Conservation (phyloP, 2,113 vertebrate genomes). For the Trachemys scripta region DNA sequence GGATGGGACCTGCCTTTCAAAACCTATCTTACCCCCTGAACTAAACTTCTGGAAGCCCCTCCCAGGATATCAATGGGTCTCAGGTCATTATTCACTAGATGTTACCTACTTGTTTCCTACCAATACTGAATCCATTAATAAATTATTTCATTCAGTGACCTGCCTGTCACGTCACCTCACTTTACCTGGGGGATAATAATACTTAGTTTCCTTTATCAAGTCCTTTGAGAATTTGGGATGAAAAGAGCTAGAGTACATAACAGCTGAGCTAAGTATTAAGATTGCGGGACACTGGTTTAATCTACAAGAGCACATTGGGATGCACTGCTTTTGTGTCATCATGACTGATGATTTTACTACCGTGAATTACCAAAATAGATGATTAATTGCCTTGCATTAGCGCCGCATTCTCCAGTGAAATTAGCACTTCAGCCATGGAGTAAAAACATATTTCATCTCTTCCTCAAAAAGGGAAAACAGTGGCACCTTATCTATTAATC, state of each 20-base stretch:
- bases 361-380: conserved; percentile 24
- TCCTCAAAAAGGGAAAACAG: conserved; percentile 46
- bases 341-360: background rate
- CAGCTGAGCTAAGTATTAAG: background rate
- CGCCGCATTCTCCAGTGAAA: conserved; percentile 34
- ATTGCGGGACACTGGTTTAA: background rate
- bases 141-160: fast-evolving
- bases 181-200: background rate
- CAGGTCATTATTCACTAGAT: background rate
- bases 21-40: background rate
- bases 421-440: background rate
- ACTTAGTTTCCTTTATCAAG: background rate
- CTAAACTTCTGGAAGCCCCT: background rate
- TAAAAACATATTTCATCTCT: conserved; percentile 47
- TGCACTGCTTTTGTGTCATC: background rate
- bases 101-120: background rate
- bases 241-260: background rate
- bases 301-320: background rate
- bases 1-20: no score
- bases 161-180: background rate
- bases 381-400: conserved; percentile 69
- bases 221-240: background rate
- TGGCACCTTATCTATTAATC: conserved; percentile 71
- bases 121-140: fast-evolving
- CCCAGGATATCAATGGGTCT: background rate